phyloP scores from a whole-genome alignment of 1,140 invertebrate species.

The Zeugodacus cucurbitae region DNA sequence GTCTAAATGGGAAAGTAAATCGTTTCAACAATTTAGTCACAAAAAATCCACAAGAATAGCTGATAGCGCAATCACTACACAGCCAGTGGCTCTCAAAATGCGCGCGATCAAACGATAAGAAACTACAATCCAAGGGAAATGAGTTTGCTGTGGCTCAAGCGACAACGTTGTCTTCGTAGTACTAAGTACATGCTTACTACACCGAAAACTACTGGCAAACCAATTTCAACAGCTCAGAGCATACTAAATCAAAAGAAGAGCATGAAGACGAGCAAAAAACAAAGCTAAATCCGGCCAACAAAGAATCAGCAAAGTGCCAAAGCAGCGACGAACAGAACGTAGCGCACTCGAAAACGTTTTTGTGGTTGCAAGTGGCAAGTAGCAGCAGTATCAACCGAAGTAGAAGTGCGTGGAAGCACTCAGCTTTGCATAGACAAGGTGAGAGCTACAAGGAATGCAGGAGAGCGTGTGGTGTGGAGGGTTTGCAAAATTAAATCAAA shows the following conservation, averaged over 20 bases:
- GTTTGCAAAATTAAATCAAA: slow-evolving; percentile 29
- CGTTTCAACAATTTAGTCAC: background rate
- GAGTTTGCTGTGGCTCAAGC: background rate
- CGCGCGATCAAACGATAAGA: background rate
- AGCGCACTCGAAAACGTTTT: slow-evolving; percentile 6
- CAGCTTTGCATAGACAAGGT: background rate
- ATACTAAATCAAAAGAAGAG: background rate
- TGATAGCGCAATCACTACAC: background rate
- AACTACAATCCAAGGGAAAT: slow-evolving; percentile 2
- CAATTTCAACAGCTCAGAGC: slow-evolving; percentile 21
- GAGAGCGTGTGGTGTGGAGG: background rate
- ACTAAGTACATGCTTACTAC: background rate
- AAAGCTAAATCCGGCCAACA: background rate
- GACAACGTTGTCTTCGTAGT: background rate
- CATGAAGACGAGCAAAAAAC: background rate
- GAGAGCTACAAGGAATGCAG: background rate
- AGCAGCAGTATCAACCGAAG: background rate
- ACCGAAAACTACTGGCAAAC: background rate
- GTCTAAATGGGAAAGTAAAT: background rate
- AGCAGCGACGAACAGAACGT: background rate
- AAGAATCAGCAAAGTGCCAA: slow-evolving; percentile 4
- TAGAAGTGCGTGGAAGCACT: slow-evolving; percentile 4
- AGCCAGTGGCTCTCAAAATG: background rate
- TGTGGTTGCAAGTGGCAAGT: background rate
- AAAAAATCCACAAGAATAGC: background rate